phyloP scores from a whole-genome alignment of 2,113 vertebrate genomes.

The Eclectus roratus region DNA sequence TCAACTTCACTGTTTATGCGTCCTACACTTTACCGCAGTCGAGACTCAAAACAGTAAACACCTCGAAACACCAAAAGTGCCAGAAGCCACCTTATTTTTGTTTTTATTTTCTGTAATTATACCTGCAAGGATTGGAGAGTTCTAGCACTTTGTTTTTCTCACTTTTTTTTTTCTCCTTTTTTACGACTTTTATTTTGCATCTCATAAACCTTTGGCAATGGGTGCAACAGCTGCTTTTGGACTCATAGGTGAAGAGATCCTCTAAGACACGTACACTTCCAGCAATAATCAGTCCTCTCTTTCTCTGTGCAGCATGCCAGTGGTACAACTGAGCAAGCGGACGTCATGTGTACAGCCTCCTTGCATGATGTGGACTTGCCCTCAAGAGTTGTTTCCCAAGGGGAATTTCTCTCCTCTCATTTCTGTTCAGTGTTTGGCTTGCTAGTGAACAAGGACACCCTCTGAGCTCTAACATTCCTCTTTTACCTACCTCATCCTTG shows the following conservation, averaged over 20 bases:
- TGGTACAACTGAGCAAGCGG: neutral
- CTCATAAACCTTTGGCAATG: neutral
- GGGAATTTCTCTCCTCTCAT: neutral
- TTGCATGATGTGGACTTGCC: neutral
- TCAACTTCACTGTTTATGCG: neutral
- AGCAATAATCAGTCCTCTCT: neutral
- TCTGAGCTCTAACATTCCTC: neutral
- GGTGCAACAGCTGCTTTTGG: neutral
- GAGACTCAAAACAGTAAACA: slow-evolving; percentile 14
- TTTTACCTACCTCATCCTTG: neutral
- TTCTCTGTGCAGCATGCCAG: neutral
- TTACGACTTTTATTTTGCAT: neutral
- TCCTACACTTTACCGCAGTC: slow-evolving; percentile 2
- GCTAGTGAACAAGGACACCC: neutral
- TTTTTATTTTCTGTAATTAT: slow-evolving; percentile 54
- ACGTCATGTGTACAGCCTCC: accelerated
- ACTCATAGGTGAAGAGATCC: neutral
- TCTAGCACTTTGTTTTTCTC: neutral
- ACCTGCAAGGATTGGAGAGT: slow-evolving; percentile 1
- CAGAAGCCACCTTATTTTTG: slow-evolving; percentile 38
- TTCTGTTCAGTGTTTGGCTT: neutral
- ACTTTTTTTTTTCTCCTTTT: neutral
- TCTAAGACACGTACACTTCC: neutral
- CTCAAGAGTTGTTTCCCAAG: neutral
- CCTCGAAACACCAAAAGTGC: neutral